These are phyloP conservation scores for Trichoplusia ni DNA, from an alignment of 1,140 invertebrate genomes.

Conservation along the genomic window DNA sequence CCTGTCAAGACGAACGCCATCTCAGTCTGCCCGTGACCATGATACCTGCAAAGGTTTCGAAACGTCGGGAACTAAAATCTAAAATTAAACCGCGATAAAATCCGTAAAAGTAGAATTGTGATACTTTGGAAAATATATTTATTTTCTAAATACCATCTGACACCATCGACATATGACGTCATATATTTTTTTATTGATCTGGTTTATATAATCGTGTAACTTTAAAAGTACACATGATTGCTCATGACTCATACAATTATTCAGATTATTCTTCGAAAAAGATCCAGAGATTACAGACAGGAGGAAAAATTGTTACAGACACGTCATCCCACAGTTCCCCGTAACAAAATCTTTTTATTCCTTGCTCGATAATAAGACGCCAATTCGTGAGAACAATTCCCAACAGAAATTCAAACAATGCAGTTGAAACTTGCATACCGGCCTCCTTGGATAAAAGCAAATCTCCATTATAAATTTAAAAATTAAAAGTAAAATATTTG, in stretches of 20 bases:
- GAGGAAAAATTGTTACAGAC: slow-evolving; percentile 19
- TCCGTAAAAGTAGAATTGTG: too few relatives aligned
- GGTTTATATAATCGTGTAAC: too few relatives aligned
- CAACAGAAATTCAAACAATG: slow-evolving; percentile 12
- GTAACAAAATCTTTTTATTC: slow-evolving; percentile 18
- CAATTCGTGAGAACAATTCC: slow-evolving; percentile 26
- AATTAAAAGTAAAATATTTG: not conserved
- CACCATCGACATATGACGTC: too few relatives aligned
- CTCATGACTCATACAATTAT: slow-evolving; percentile 4
- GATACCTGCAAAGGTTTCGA: too few relatives aligned
- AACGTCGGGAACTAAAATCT: too few relatives aligned
- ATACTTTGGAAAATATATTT: not conserved
- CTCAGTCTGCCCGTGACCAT: too few relatives aligned
- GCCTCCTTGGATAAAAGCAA: slow-evolving; percentile 3
- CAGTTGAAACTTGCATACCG: not conserved
- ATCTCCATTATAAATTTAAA: not conserved
- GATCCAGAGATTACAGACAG: slow-evolving; percentile 24
- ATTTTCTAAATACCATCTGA: too few relatives aligned
- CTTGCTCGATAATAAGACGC: slow-evolving; percentile 1
- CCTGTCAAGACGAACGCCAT: too few relatives aligned
- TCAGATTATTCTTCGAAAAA: slow-evolving; percentile 25
- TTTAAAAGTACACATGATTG: not conserved
- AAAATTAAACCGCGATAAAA: too few relatives aligned
- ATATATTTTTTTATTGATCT: too few relatives aligned
- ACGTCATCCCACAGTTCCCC: slow-evolving; percentile 29